A percentile compares a stretch with the other conserved stretches of the same genome.
Conservation (phyloP, 2,797 vertebrate genomes). For the Sebastes cheni region DNA sequence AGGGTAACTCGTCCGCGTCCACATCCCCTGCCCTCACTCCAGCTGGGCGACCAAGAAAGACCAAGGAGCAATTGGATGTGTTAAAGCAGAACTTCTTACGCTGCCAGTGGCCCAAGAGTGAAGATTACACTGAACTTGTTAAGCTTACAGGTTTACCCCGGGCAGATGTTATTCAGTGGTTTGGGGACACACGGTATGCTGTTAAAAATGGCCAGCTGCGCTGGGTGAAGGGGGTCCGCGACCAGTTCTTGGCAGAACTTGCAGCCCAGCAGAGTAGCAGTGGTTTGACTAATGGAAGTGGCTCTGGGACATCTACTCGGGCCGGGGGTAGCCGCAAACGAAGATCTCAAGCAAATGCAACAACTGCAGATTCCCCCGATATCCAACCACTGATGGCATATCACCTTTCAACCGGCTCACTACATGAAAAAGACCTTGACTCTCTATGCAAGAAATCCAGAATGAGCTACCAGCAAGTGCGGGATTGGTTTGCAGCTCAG, state of each 20-base stretch:
- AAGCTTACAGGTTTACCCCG: slow-evolving; percentile 89
- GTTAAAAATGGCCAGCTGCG: slow-evolving; percentile 92
- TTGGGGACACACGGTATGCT: slow-evolving; percentile 92
- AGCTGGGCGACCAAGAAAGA: slow-evolving; percentile 87
- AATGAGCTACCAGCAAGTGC: slow-evolving; percentile 88
- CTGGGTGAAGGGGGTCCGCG: slow-evolving; percentile 88
- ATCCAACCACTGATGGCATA: slow-evolving; percentile 83
- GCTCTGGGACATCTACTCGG: slow-evolving; percentile 50
- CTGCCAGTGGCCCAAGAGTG: slow-evolving; percentile 91
- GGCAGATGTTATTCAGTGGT: slow-evolving; percentile 93
- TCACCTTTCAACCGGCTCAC: slow-evolving; percentile 76
- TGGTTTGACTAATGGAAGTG: slow-evolving; percentile 55
- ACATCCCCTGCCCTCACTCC: slow-evolving; percentile 77
- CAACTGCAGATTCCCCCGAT: slow-evolving; percentile 69
- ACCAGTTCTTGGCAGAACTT: slow-evolving; percentile 83
- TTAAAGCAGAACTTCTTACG: slow-evolving; percentile 90
- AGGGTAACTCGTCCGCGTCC: slow-evolving; percentile 71
- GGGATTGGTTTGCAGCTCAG: slow-evolving; percentile 88
- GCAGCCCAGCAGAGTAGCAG: slow-evolving; percentile 74
- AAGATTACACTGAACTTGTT: slow-evolving; percentile 89
- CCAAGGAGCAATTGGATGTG: slow-evolving; percentile 90
- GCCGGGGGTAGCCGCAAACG: slow-evolving; percentile 75
- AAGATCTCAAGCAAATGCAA: slow-evolving; percentile 66
- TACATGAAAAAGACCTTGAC: slow-evolving; percentile 87
- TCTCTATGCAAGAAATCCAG: slow-evolving; percentile 86